Conservation (phyloP, 2,888 invertebrate genomes). For the Hyles lineata region DNA sequence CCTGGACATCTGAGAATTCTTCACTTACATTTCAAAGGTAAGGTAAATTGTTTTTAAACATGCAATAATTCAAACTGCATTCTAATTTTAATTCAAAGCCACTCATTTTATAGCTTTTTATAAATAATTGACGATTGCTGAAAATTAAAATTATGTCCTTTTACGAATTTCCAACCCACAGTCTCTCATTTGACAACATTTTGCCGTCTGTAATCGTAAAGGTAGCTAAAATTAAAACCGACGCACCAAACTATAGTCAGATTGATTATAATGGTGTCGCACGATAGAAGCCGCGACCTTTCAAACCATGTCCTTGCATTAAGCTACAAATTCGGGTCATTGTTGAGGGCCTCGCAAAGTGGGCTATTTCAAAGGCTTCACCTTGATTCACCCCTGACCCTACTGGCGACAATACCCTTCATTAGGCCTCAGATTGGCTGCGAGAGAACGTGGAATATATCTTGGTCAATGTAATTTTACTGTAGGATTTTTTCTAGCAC, state of each 20-base stretch:
- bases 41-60: not conserved
- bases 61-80: too few relatives aligned
- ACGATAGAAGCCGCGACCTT: not conserved
- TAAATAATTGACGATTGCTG: too few relatives aligned
- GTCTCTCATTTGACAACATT: too few relatives aligned
- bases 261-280: not conserved
- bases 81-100: too few relatives aligned
- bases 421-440: not conserved
- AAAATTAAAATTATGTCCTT: too few relatives aligned
- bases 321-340: not conserved
- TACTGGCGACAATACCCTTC: slow-evolving; percentile 5
- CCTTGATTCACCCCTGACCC: not conserved
- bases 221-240: not conserved
- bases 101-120: too few relatives aligned
- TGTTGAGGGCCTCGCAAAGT: not conserved
- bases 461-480: not conserved
- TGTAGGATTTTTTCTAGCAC: not conserved
- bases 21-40: not conserved
- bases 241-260: too few relatives aligned
- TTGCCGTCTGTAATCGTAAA: not conserved
- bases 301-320: not conserved
- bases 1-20: not conserved
- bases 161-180: not conserved
- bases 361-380: slow-evolving; percentile 6
- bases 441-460: not conserved